Conservation (phyloP, 2,888 invertebrate genomes). For the Ischnus inquisitorius region DNA sequence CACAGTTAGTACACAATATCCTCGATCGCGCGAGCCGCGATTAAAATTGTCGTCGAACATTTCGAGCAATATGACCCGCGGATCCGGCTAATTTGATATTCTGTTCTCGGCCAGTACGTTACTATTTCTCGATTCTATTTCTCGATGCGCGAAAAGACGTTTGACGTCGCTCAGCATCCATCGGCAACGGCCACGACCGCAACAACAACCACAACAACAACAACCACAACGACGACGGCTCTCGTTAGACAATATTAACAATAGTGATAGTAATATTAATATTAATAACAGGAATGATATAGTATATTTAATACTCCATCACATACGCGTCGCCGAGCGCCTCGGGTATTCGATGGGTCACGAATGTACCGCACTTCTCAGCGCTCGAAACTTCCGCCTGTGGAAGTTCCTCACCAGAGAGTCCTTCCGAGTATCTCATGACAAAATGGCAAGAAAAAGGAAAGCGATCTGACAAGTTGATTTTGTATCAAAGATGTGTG, state of each 20-base stretch:
- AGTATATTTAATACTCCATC: background rate
- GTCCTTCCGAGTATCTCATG: background rate
- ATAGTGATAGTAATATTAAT: background rate
- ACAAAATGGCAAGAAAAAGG: background rate
- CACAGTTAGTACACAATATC: background rate
- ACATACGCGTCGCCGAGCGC: background rate
- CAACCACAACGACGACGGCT: background rate
- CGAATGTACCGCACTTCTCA: background rate
- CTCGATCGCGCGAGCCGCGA: background rate
- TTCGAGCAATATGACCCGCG: background rate
- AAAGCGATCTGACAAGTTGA: background rate
- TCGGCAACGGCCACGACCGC: background rate
- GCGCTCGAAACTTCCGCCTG: background rate
- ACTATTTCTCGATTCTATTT: constrained; percentile 5
- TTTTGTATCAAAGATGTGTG: background rate
- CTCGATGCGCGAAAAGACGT: constrained; percentile 18
- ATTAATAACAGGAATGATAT: background rate
- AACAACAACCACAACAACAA: background rate
- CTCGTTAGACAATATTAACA: background rate
- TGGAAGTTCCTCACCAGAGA: background rate
- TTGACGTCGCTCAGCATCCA: background rate
- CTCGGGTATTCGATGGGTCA: background rate
- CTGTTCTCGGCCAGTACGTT: background rate
- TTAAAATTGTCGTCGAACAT: background rate
- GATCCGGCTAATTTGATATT: background rate